phyloP scores from a whole-genome alignment of 2,888 invertebrate species.

The Quadroppia sp. region DNA sequence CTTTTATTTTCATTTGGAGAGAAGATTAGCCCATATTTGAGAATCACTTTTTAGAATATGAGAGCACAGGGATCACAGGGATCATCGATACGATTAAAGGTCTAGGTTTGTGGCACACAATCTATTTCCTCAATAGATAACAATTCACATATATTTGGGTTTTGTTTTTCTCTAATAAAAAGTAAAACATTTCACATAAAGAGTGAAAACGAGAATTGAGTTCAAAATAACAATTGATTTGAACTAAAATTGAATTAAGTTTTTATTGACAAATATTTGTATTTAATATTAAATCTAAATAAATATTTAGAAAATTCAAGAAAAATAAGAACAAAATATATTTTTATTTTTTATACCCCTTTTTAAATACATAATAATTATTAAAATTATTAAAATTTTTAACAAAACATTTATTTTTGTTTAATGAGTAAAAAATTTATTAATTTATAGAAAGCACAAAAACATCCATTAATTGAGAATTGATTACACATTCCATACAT shows the following conservation, averaged over 20 bases:
- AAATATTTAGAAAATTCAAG: background rate
- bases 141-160: background rate
- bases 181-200: background rate
- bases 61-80: background rate
- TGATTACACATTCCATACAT: constrained; percentile 51
- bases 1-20: constrained; percentile 21
- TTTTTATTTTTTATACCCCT: background rate
- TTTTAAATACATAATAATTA: background rate
- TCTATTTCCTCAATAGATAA: background rate
- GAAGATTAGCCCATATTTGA: constrained; percentile 10
- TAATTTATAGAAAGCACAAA: background rate
- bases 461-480: background rate
- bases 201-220: background rate
- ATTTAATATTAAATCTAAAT: too few species aligned
- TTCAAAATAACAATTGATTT: background rate
- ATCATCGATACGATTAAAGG: constrained; percentile 3
- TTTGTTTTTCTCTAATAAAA: background rate
- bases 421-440: background rate
- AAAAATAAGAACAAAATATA: background rate
- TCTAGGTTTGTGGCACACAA: constrained; percentile 15
- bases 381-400: background rate
- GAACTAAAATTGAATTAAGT: too few species aligned
- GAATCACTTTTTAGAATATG: background rate
- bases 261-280: too few species aligned
- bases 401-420: background rate